phyloP scores from a whole-genome alignment of 2,888 invertebrate genomes.

The Julus scanicus region DNA sequence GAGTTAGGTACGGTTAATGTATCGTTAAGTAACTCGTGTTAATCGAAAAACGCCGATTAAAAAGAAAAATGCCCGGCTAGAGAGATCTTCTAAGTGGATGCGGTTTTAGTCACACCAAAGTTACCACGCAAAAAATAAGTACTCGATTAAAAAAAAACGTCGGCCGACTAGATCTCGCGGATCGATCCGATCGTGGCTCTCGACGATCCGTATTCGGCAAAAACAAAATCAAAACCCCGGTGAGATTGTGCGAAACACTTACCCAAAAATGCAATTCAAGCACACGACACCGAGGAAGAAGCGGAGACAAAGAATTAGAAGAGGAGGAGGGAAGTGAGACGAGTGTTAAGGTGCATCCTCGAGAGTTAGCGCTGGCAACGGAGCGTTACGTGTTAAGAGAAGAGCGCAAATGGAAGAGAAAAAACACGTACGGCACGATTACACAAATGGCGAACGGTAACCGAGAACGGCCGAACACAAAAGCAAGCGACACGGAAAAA shows the following conservation, averaged over 20 bases:
- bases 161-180: not conserved
- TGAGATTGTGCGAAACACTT: not conserved
- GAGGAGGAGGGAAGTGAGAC: not conserved
- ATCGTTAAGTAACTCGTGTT: not conserved
- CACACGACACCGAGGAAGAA: not conserved
- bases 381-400: not conserved
- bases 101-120: conserved; percentile 17
- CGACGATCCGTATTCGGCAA: not conserved
- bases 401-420: conserved; percentile 15
- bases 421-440: not conserved
- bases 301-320: not conserved
- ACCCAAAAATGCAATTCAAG: conserved; percentile 29
- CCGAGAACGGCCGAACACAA: not conserved
- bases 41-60: not conserved
- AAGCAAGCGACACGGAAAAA: not conserved
- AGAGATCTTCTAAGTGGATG: not conserved
- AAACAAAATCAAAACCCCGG: not conserved
- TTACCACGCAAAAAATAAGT: too few species aligned
- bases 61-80: not conserved
- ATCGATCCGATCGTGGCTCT: not conserved
- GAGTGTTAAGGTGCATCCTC: conserved; percentile 6
- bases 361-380: not conserved
- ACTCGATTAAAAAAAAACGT: not conserved
- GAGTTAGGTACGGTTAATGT: not conserved
- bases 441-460: not conserved